phyloP scores from a whole-genome alignment of 2,113 vertebrate genomes.

The Lanius ludovicianus region DNA sequence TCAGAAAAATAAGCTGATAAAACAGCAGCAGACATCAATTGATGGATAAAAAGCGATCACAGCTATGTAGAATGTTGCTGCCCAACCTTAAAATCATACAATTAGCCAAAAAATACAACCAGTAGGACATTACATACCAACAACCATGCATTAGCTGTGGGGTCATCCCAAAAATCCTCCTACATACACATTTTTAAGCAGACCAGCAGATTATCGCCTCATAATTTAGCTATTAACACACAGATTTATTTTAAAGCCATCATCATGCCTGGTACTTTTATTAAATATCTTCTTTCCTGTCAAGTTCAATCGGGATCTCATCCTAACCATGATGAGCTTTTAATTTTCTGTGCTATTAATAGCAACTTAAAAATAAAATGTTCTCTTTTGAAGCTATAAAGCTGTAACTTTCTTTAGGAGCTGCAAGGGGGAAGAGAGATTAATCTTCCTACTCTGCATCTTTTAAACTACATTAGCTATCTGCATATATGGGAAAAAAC shows the following conservation, averaged over 20 bases:
- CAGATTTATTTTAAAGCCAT: constrained; percentile 55
- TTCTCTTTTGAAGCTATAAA: constrained; percentile 46
- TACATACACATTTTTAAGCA: background rate
- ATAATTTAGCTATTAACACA: constrained; percentile 50
- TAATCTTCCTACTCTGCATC: constrained; percentile 22
- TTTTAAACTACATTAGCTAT: background rate
- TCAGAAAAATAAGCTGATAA: constrained; percentile 68
- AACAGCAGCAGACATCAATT: constrained; percentile 64
- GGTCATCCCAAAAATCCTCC: constrained; percentile 26
- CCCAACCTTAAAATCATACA: constrained; percentile 60
- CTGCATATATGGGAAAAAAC: background rate
- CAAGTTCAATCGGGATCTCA: constrained; percentile 49
- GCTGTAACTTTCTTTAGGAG: constrained; percentile 45
- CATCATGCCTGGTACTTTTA: constrained; percentile 13
- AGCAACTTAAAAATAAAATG: constrained; percentile 66
- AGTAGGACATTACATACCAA: background rate
- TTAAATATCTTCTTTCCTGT: constrained; percentile 53
- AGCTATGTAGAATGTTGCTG: constrained; percentile 10
- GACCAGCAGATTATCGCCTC: constrained; percentile 20
- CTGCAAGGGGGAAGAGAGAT: constrained; percentile 24
- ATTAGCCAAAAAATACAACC: constrained; percentile 34
- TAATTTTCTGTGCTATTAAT: constrained; percentile 62
- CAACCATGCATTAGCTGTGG: background rate
- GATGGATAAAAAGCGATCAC: constrained; percentile 47
- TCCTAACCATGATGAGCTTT: constrained; percentile 47